These are phyloP conservation scores for Artibeus lituratus DNA, from an alignment of 2,797 vertebrate genomes.

Conservation along the genomic window DNA sequence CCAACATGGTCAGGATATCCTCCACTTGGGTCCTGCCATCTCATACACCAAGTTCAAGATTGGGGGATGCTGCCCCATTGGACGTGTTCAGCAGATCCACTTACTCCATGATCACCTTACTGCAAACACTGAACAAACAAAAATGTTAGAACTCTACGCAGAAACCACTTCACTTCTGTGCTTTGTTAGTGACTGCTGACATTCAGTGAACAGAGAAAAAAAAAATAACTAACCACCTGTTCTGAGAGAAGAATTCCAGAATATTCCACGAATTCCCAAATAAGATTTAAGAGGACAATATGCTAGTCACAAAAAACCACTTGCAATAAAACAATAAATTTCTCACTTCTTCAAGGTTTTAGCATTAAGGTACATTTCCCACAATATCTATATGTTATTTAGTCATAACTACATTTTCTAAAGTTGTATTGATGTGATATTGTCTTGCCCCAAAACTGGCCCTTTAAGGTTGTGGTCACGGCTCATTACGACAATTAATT, in stretches of 20 bases:
- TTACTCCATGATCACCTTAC: fast-evolving
- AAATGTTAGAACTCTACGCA: fast-evolving
- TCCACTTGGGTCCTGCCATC: fast-evolving
- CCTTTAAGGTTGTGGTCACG: background rate
- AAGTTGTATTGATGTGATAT: background rate
- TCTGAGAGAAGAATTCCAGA: background rate
- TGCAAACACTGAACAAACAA: background rate
- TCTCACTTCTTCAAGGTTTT: background rate
- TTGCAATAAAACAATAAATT: background rate
- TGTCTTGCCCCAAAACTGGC: background rate
- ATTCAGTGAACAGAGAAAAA: background rate
- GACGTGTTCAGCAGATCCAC: fast-evolving
- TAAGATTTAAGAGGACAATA: no score
- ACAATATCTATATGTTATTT: fast-evolving
- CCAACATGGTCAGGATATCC: fast-evolving
- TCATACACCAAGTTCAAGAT: fast-evolving
- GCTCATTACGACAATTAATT: background rate
- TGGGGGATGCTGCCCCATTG: background rate
- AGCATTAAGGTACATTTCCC: fast-evolving
- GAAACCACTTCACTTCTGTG: background rate
- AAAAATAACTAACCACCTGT: background rate
- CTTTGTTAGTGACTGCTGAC: fast-evolving
- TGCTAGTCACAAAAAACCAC: background rate
- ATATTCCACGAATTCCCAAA: background rate
- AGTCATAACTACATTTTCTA: background rate